Evolutionary conservation across 2,888 invertebrate genomes (phyloP), one percentile per base, ranked within the genome.

Genomic region (Ectropis crepuscularia): DNA sequence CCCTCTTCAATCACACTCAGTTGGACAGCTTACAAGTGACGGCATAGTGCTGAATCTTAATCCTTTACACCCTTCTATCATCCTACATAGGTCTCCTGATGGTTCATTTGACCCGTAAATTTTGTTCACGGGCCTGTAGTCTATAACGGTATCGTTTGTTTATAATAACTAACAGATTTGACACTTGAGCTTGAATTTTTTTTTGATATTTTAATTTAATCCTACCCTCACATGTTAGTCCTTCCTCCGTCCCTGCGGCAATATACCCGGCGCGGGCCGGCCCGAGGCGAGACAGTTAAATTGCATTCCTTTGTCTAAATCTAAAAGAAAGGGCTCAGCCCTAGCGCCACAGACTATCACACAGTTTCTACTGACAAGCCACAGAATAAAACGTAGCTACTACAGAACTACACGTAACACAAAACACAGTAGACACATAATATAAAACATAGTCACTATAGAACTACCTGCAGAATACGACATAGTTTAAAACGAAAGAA

Each of bases 301-400:
- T 78, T 76, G 72, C 76, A 78, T 78, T 76, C 78, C 75, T 70
- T 72, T 76, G 75, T 74, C 72, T 62, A 51, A 73, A 70, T 74
- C 71, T 65, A 49, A 73, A 70, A 72, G 71, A 70, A 74, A 72
- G 68, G 70, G 68, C 60, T 61, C 64, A 65, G 64, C 68, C 71
- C 67, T 66, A 63, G 43, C 36, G 28, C 53, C 70, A 62, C 66
- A 70, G 68, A 48, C 38, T 46, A 50, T 11, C 12, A 6, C 12
- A 16, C 16, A 47, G 47, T 47, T 16, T 6, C 16, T 47, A 47
- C 10, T 41, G 10, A 2, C 10, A 45, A 45, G 10, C 16, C 16
- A 28, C 16, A 28, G 41, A n/a, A 28, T 51, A 42, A 5, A 8
- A 6, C 51, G n/a, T 51, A 42, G 41, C 6, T 42, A 51, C 16